Evolutionary conservation across 2,113 vertebrate species (phyloP).

Genomic region (Periophthalmodon schlosseri): DNA sequence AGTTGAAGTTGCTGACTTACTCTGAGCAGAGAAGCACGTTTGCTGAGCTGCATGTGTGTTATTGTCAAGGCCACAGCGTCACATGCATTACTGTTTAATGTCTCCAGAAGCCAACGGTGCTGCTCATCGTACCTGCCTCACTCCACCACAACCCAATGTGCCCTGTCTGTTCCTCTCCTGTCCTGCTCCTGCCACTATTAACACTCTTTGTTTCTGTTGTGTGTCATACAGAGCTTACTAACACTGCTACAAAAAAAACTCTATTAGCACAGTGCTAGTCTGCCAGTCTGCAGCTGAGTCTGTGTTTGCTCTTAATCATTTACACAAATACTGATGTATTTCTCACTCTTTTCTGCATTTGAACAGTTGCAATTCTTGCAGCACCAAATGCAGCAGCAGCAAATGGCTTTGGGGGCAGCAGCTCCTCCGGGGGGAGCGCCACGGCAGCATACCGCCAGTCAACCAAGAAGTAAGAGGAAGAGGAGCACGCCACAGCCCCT

Average conservation of each 20-base stretch:
- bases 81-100: constrained; percentile 17
- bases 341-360: constrained; percentile 39
- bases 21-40: constrained; percentile 71
- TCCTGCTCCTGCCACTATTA: constrained; percentile 51
- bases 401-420: constrained; percentile 88
- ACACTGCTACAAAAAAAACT: constrained; percentile 23
- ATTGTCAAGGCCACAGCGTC: constrained; percentile 45
- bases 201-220: constrained; percentile 48
- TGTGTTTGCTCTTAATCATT: neutral
- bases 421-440: constrained; percentile 81
- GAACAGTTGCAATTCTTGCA: constrained; percentile 95
- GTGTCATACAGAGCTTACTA: constrained; percentile 59
- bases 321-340: constrained; percentile 6
- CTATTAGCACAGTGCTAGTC: constrained; percentile 20
- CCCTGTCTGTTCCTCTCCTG: constrained; percentile 25
- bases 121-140: constrained; percentile 62
- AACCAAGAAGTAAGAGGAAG: constrained; percentile 96
- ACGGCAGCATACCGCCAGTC: constrained; percentile 89
- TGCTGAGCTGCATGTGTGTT: constrained; percentile 64
- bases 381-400: constrained; percentile 95
- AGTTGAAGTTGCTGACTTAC: constrained; percentile 87
- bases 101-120: constrained; percentile 55
- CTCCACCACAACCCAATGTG: constrained; percentile 29
- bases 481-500: constrained; percentile 81
- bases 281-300: constrained; percentile 4